Evolutionary conservation across 1,140 invertebrate genomes (phyloP).

Genomic region (Drosophila nigrodunni): DNA sequence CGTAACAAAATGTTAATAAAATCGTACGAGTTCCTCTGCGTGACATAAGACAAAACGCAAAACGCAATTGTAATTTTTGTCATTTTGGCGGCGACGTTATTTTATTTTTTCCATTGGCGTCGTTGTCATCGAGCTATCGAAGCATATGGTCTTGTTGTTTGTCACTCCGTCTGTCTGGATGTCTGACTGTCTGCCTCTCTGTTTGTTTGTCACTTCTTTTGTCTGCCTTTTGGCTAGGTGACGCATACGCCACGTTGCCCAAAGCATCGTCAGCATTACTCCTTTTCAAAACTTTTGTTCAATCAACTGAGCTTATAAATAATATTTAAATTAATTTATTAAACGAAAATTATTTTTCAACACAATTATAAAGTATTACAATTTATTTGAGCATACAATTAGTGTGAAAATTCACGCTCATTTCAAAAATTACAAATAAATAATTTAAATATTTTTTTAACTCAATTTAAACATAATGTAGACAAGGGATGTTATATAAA

Average conservation of each 20-base stretch:
- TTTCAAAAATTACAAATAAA: too few species aligned
- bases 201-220: constrained; percentile 9
- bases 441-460: too few species aligned
- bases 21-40: constrained; percentile 67
- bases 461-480: too few species aligned
- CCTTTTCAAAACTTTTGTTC: too few species aligned
- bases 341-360: too few species aligned
- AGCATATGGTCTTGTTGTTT: constrained; percentile 34
- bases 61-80: constrained; percentile 72
- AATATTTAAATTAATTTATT: too few species aligned
- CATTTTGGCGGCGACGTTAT: constrained; percentile 44
- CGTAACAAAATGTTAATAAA: constrained; percentile 82
- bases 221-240: constrained; percentile 49
- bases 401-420: too few species aligned
- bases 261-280: constrained; percentile 3
- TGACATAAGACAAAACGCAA: constrained; percentile 76
- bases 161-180: neutral
- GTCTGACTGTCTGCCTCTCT: neutral
- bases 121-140: constrained; percentile 1
- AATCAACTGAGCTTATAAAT: too few species aligned
- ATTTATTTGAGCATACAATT: too few species aligned
- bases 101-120: constrained; percentile 21
- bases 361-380: too few species aligned
- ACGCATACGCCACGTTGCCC: constrained; percentile 61
- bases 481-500: too few species aligned